Conservation (phyloP, 2,113 vertebrate genomes). For the Apus apus region DNA sequence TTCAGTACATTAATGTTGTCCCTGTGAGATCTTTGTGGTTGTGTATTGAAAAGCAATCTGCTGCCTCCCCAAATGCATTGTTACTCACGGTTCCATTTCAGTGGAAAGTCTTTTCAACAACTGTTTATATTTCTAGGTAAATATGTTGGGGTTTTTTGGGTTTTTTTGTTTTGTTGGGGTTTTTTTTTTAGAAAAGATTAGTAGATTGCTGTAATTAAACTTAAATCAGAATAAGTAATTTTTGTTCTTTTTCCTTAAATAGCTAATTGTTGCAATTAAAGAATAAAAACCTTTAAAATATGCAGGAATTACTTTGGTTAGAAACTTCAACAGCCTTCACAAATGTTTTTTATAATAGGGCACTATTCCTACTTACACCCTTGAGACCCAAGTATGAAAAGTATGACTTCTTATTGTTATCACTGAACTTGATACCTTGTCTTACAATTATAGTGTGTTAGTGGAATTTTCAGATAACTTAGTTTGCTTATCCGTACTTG, state of each 20-base stretch:
- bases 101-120: slow-evolving; percentile 79
- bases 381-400: slow-evolving; percentile 50
- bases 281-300: slow-evolving; percentile 65
- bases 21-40: slow-evolving; percentile 87
- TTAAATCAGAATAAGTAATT: slow-evolving; percentile 67
- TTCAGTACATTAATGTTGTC: slow-evolving; percentile 86
- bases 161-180: background rate
- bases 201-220: slow-evolving; percentile 74
- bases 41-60: slow-evolving; percentile 84
- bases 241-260: slow-evolving; percentile 62
- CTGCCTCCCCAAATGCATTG: slow-evolving; percentile 81
- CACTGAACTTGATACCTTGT: slow-evolving; percentile 55
- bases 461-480: slow-evolving; percentile 51
- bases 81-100: slow-evolving; percentile 79
- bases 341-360: slow-evolving; percentile 64
- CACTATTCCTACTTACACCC: slow-evolving; percentile 57
- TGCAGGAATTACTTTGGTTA: slow-evolving; percentile 71
- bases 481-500: slow-evolving; percentile 60
- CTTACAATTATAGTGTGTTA: slow-evolving; percentile 59
- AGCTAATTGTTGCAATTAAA: slow-evolving; percentile 70
- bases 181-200: slow-evolving; percentile 42
- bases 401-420: slow-evolving; percentile 45
- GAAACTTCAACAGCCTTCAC: slow-evolving; percentile 83
- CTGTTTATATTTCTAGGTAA: slow-evolving; percentile 80
- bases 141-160: slow-evolving; percentile 16